Evolutionary conservation across 2,113 vertebrate species (phyloP).

Genomic region (Genyomyrus donnyi): DNA sequence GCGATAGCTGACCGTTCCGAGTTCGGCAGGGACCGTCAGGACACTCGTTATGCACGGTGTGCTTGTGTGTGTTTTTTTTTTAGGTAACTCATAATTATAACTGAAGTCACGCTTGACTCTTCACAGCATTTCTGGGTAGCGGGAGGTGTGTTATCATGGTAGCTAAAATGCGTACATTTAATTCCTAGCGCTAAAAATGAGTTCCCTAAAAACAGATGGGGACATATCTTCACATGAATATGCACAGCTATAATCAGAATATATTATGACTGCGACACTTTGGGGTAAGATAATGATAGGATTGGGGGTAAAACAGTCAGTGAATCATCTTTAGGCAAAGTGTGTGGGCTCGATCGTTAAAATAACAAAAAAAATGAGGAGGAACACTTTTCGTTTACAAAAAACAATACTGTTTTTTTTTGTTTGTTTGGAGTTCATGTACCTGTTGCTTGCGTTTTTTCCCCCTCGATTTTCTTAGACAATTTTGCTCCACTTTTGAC

Average conservation of each 20-base stretch:
- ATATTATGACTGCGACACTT: background rate
- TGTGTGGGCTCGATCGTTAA: background rate
- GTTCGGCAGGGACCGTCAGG: background rate
- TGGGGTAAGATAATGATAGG: background rate
- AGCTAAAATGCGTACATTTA: background rate
- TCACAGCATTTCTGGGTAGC: background rate
- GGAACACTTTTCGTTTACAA: background rate
- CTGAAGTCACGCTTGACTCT: background rate
- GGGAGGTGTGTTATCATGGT: background rate
- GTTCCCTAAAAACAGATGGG: background rate
- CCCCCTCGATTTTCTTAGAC: background rate
- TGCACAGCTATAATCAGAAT: conserved; percentile 3
- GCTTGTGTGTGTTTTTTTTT: background rate
- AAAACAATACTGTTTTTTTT: conserved; percentile 36
- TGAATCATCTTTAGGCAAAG: background rate
- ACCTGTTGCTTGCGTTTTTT: background rate
- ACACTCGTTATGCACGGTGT: background rate
- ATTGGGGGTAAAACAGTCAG: background rate
- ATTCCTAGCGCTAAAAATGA: background rate
- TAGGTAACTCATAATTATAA: background rate
- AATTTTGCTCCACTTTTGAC: conserved; percentile 22
- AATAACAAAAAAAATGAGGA: background rate
- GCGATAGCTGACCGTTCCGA: background rate
- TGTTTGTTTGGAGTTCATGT: conserved; percentile 41
- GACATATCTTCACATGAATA: background rate